Evolutionary conservation across 2,113 vertebrate genomes (phyloP).

Genomic region (Oryctolagus cuniculus): mOryCun1.1 NC_091438.1:108686001-108686500

Average conservation of each 20-base stretch:
- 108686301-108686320: background rate
- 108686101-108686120: no score
- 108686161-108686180: background rate
- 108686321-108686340: background rate
- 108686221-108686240: background rate
- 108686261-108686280: background rate
- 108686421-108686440: background rate
- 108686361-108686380: background rate
- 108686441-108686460: background rate
- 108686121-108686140: background rate
- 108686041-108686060: no score
- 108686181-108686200: background rate
- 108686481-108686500: background rate
- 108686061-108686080: no score
- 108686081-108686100: no score
- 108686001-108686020: no score
- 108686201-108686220: background rate
- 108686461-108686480: constrained; percentile 4
- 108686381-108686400: background rate
- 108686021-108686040: no score
- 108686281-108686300: background rate
- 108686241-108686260: background rate
- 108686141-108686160: constrained; percentile 2
- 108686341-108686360: background rate
- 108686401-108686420: background rate